Base-by-base conservation (phyloP, 2,888 invertebrate species). In the Timema cristinae region DNA sequence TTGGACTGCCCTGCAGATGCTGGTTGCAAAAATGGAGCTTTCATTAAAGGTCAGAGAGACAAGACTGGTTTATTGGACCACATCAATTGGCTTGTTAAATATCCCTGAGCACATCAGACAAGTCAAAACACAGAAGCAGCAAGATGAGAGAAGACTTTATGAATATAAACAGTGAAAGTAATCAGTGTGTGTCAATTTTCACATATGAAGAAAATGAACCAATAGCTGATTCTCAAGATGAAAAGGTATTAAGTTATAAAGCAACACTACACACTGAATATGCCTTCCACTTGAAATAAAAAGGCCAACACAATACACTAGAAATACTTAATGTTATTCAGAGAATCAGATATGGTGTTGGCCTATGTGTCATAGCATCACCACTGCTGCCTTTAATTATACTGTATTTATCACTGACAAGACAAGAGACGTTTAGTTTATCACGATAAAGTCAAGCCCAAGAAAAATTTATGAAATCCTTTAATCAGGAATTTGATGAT, bases 371-470 rank as follows among this genome's bases (percentile, higher is more conserved):
- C 15, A 7, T 56, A 56, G 56, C 11, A 56, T 56, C 16, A 56
- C 56, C n/a, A 56, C 56, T 7, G 56, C 66, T 48, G 1, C 9
- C 16, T 66, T n/a, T n/a, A 54, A 13, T 11, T 6, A 66, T 66
- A 47, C 66, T 66, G 66, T 6, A 48, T 48, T 66, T 15, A 13
- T 66, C 32, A 66, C 66, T 66, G 49, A 66, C 15, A 47, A 32
- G 9, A 66, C 49, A 15, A n/a, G 49, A 48, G 66, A 66, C 32
- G 5, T 66, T 16, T 5, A 47, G 66, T 66, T 66, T 6, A 66
- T 66, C 66, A 66, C 66, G 8, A 66, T 66, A 66, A 8, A 66
- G 66, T 66, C n/a, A 66, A 66, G 32, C 66, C 15, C 66, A 66
- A 10, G 66, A 66, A 47, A 66, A 66, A 66, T 7, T 4, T 32